Conservation (phyloP, 2,888 invertebrate species). For the Acleris literana region DNA sequence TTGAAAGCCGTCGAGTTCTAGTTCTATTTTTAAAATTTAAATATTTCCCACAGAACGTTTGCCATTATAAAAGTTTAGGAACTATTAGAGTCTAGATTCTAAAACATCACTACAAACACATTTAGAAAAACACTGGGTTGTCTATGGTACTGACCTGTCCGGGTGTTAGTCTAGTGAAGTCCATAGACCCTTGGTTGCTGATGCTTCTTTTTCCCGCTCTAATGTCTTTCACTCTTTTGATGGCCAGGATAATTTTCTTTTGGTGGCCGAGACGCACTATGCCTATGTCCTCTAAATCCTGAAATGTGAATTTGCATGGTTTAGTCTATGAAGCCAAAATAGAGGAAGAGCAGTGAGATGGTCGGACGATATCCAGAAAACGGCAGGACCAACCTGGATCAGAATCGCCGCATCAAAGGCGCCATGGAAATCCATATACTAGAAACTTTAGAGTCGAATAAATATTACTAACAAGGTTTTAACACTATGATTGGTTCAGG, state of each 20-base stretch:
- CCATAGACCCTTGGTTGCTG: slow-evolving; percentile 78
- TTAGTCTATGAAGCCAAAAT: background rate
- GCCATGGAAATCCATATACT: too few species aligned
- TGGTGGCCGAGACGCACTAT: slow-evolving; percentile 97
- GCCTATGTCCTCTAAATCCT: slow-evolving; percentile 98
- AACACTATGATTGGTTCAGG: too few species aligned
- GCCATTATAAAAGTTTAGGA: slow-evolving; percentile 51
- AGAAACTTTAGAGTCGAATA: too few species aligned
- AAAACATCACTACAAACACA: slow-evolving; percentile 77
- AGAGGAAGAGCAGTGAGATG: too few species aligned
- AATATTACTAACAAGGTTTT: too few species aligned
- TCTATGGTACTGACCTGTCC: slow-evolving; percentile 75
- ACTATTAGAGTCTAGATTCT: slow-evolving; percentile 63
- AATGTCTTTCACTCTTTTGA: slow-evolving; percentile 97
- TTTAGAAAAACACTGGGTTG: slow-evolving; percentile 40
- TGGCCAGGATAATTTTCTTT: slow-evolving; percentile 98
- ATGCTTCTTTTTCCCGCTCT: slow-evolving; percentile 91
- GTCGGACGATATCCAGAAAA: too few species aligned
- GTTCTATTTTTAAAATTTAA: slow-evolving; percentile 28
- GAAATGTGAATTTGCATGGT: slow-evolving; percentile 39
- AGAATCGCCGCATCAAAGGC: too few species aligned
- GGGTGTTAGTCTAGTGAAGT: slow-evolving; percentile 74
- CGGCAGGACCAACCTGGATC: too few species aligned
- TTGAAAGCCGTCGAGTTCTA: slow-evolving; percentile 54
- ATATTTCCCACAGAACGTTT: slow-evolving; percentile 45